phyloP scores from a whole-genome alignment of 2,888 invertebrate species.

The Agrypnus murinus region DNA sequence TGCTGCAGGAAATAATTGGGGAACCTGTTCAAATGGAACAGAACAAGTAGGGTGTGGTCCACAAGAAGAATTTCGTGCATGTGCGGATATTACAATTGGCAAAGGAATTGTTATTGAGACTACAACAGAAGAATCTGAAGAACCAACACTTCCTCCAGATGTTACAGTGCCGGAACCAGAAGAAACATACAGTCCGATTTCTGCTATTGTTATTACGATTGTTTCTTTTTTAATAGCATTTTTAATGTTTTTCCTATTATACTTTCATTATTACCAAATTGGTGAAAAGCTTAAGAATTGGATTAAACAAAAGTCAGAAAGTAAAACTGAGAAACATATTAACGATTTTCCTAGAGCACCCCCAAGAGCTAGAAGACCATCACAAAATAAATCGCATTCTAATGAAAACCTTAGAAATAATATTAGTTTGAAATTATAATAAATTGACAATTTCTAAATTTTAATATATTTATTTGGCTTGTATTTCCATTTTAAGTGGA shows the following conservation, averaged over 20 bases:
- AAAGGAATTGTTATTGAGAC: constrained; percentile 71
- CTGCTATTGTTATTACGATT: constrained; percentile 77
- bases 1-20: constrained; percentile 82
- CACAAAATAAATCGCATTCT: constrained; percentile 23
- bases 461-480: too few species aligned
- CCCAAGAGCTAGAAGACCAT: constrained; percentile 61
- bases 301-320: constrained; percentile 69
- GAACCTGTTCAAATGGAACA: constrained; percentile 81
- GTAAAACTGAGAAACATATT: constrained; percentile 43
- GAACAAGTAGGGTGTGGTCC: constrained; percentile 91
- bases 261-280: constrained; percentile 85
- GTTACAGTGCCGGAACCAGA: constrained; percentile 57
- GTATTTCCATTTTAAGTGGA: constrained; percentile 9
- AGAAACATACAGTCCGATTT: constrained; percentile 71
- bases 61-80: constrained; percentile 91
- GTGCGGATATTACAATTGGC: constrained; percentile 86
- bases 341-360: constrained; percentile 62
- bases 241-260: constrained; percentile 79
- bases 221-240: constrained; percentile 80
- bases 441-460: not conserved
- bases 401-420: constrained; percentile 24
- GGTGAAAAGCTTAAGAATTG: constrained; percentile 80
- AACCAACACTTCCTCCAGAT: constrained; percentile 52
- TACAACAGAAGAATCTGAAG: constrained; percentile 71
- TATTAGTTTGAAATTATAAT: constrained; percentile 29